Base-by-base conservation (phyloP, 2,888 invertebrate species). In the Acheta domesticus region DNA sequence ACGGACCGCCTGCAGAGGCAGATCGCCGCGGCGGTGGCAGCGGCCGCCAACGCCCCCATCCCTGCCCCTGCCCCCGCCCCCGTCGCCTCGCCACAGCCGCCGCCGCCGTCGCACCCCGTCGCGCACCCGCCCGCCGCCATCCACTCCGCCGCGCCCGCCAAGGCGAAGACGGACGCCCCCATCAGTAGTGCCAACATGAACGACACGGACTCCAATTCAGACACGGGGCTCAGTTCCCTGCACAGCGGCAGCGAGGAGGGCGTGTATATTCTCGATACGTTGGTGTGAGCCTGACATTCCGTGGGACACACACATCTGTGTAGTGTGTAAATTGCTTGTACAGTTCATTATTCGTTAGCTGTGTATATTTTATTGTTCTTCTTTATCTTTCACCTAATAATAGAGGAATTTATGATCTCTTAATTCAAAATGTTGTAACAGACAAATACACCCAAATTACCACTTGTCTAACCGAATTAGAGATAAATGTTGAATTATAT, bases 211-310 rank as follows among this genome's bases (percentile, higher is more conserved):
- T 87, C 87, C 2, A 88, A 88, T 82, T 88, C 89, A 0, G 88
- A 89, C 83, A 88, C 88, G 0, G 89, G 89, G 1, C 85, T 89
- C 8, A 88, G 88, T 83, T 88, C 88, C 0, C 85, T 88, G 82
- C 88, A 88, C 82, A 88, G 87, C 75, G 86, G 86, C 79, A 86
- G 86, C 79, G 87, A 87, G 81, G 87, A 87, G 81, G 86, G 85
- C 12, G 84, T 84, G 36, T 86, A 85, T 82, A 85, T 85, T 48
- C 82, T 87, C 48, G 86, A 87, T 82, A 87, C 87, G 19, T 83
- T 87, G 5, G 86, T 87, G 74, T 87, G 83, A 84, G 14, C 49
- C 19, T 12, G 19, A 49, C 20, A 12, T 73, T n/a, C 20, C 73
- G 11, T 8, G 19, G 8, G 20, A 16, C 23, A 14, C 14, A 48